Conservation (phyloP, 2,888 invertebrate genomes). For the Tinea semifulvella region DNA sequence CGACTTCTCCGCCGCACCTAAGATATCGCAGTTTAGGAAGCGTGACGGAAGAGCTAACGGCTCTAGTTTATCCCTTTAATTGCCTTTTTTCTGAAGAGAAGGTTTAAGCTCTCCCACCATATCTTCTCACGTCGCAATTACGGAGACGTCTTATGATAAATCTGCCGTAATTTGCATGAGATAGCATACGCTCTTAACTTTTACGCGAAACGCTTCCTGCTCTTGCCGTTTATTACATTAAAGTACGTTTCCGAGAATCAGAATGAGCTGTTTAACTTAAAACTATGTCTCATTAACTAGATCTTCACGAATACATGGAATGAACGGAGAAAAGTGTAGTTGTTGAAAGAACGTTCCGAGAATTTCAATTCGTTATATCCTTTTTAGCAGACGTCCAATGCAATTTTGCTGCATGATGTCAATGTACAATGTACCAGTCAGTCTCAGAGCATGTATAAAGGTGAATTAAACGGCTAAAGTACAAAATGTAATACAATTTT, state of each 20-base stretch:
- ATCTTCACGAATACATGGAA: conserved; percentile 18
- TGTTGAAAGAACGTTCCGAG: neutral
- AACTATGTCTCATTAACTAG: conserved; percentile 28
- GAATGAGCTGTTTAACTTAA: conserved; percentile 62
- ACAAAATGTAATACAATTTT: conserved; percentile 13
- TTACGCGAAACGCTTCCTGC: conserved; percentile 56
- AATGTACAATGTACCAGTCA: neutral
- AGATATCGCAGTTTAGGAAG: conserved; percentile 37
- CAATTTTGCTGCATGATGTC: neutral
- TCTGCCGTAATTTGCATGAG: conserved; percentile 67
- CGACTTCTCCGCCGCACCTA: conserved; percentile 28
- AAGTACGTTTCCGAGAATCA: conserved; percentile 61
- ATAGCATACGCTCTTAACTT: conserved; percentile 67
- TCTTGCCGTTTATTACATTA: conserved; percentile 64
- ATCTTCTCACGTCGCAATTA: conserved; percentile 67
- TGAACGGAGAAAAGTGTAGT: conserved; percentile 14
- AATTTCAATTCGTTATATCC: conserved; percentile 2
- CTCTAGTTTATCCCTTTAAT: conserved; percentile 64
- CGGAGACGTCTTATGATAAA: conserved; percentile 66
- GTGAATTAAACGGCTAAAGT: conserved; percentile 12
- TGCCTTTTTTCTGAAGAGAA: conserved; percentile 62
- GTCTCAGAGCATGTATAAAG: neutral
- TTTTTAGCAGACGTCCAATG: neutral
- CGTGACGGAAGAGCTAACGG: conserved; percentile 57
- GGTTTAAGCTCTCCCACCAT: conserved; percentile 57